Evolutionary conservation across 1,140 invertebrate genomes (phyloP).

Genomic region (Drosophila mayri): DNA sequence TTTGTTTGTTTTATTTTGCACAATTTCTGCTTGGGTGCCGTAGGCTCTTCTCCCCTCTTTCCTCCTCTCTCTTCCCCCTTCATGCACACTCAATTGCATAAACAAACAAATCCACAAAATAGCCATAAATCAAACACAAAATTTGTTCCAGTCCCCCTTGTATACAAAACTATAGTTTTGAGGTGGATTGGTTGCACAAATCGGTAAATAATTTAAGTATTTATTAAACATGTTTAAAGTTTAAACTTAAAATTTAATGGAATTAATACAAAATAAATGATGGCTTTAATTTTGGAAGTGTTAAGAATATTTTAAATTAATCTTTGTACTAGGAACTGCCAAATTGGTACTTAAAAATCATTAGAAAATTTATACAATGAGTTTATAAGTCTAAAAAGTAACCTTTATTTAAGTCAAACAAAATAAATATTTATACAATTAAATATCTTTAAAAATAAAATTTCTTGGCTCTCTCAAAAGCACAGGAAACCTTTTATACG

Average conservation of each 20-base stretch:
- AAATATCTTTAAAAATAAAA: no score
- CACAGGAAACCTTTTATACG: no score
- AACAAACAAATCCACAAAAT: constrained; percentile 71
- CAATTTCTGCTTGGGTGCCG: constrained; percentile 19
- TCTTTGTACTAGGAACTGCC: no score
- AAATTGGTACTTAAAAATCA: no score
- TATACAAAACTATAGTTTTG: constrained; percentile 31
- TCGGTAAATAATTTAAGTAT: not conserved
- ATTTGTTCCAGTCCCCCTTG: constrained; percentile 43
- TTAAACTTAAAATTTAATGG: not conserved
- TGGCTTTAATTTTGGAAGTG: not conserved
- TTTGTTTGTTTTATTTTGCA: constrained; percentile 50
- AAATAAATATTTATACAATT: no score
- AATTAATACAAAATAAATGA: no score
- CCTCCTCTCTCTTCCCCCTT: no score
- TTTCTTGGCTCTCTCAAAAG: no score
- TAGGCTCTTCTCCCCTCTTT: not conserved
- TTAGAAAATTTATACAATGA: no score
- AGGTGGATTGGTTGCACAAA: constrained; percentile 14
- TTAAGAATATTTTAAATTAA: no score
- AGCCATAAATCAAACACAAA: constrained; percentile 65
- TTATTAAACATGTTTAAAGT: not conserved
- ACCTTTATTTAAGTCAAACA: no score
- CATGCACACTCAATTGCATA: constrained; percentile 68
- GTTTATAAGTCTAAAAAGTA: no score